Base-by-base conservation (phyloP, 1,140 invertebrate genomes). In the Papilio helenus region DNA sequence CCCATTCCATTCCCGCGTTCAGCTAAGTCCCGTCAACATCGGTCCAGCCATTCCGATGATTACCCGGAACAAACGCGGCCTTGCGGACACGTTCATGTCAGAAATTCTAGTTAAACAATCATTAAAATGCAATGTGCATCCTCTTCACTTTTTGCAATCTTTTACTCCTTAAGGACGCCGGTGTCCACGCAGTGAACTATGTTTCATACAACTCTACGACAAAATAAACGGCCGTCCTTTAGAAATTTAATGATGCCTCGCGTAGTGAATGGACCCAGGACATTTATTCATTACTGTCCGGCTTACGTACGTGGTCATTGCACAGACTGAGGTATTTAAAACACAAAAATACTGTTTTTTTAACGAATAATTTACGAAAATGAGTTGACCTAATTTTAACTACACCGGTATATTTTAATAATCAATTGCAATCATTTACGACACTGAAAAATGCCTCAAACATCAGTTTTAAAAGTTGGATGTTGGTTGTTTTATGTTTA, bases 161-260 rank as follows among this genome's bases (percentile, higher is more conserved):
- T 34, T 12, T 39, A 8, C 14, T 42, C 42, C 39, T 20, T 23
- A 44, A 72, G 71, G 71, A 23, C n/a, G n/a, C 14, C 34, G n/a
- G 34, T 34, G 44, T 23, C 8, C 9, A 72, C 34, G 71, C 71
- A 26, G 20, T 4, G 61, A 29, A 68, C 9, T 68, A 68, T 72
- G 68, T 42, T 42, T 18, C 71, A 72, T 44, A 72, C 7, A 23
- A 44, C 18, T 42, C 71, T 42, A 12, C 9, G 71, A 10, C 39
- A 44, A 44, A 42, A 44, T 72, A 72, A 72, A 72, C 39, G 34
- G 18, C n/a, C 71, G 71, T 42, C 71, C 71, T 72, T 72, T 72
- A 72, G 71, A 72, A 72, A 72, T 42, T n/a, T 72, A 72, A 44
- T 72, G 71, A 72, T 20, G 71, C 71, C 71, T 29, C 9, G n/a